Conservation (phyloP, 2,888 invertebrate genomes). For the Amphipoea lucens region DNA sequence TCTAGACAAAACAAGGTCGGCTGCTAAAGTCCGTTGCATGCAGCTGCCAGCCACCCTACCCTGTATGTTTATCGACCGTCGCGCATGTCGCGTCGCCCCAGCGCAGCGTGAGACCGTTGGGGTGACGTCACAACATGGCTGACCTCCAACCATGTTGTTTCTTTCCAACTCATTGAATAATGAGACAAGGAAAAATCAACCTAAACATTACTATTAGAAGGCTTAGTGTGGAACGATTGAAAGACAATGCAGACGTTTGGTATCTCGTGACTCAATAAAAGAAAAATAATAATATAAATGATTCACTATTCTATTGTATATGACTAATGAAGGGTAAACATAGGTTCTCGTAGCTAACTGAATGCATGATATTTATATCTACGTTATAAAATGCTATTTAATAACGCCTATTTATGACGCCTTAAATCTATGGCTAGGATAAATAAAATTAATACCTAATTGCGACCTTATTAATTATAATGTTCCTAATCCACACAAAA, state of each 20-base stretch:
- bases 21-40: slow-evolving; percentile 65
- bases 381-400: slow-evolving; percentile 1
- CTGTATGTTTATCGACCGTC: slow-evolving; percentile 51
- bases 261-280: slow-evolving; percentile 48
- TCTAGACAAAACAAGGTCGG: slow-evolving; percentile 53
- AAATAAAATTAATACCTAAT: background rate
- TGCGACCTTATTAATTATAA: background rate
- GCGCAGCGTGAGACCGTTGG: slow-evolving; percentile 64
- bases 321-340: slow-evolving; percentile 28
- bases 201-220: accelerated
- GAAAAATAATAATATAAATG: slow-evolving; percentile 43
- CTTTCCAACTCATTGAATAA: slow-evolving; percentile 18
- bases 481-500: background rate
- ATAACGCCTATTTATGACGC: background rate
- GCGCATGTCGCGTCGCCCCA: slow-evolving; percentile 10
- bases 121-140: slow-evolving; percentile 67
- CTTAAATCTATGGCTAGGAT: background rate
- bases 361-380: slow-evolving; percentile 14
- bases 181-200: slow-evolving; percentile 47
- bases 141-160: slow-evolving; percentile 47
- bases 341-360: background rate
- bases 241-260: slow-evolving; percentile 30
- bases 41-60: slow-evolving; percentile 63
- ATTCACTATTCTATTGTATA: slow-evolving; percentile 48
- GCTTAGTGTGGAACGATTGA: slow-evolving; percentile 12